phyloP scores from a whole-genome alignment of 2,797 vertebrate species.

The Psittacula derbiana region DNA sequence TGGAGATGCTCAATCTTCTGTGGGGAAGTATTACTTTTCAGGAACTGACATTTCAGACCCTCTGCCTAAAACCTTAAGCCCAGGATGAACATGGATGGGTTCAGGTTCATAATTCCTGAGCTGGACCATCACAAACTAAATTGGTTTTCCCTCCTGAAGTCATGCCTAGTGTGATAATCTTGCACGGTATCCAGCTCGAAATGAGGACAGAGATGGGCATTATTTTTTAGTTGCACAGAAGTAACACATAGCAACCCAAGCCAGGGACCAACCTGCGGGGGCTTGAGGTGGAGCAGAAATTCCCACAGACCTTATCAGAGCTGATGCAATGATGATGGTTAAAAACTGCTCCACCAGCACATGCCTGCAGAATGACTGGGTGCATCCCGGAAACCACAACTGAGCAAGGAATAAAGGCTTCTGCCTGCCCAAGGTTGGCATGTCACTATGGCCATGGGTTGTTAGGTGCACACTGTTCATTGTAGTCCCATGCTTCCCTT shows the following conservation, averaged over 20 bases:
- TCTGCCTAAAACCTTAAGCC: background rate
- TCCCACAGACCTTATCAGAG: background rate
- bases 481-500: background rate
- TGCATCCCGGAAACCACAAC: background rate
- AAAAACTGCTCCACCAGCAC: background rate
- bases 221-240: background rate
- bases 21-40: background rate
- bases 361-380: background rate
- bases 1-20: background rate
- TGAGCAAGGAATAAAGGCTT: background rate
- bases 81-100: background rate
- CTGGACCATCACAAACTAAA: background rate
- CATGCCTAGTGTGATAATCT: background rate
- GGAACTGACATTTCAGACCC: background rate
- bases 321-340: background rate
- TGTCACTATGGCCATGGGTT: rapidly evolving
- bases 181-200: background rate
- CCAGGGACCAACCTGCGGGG: background rate
- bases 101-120: background rate
- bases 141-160: background rate
- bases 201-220: background rate
- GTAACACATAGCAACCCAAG: background rate
- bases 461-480: background rate
- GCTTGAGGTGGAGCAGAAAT: background rate
- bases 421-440: background rate